These are phyloP conservation scores for Spodoptera frugiperda DNA, from an alignment of 1,140 invertebrate genomes.

Conservation along the genomic window DNA sequence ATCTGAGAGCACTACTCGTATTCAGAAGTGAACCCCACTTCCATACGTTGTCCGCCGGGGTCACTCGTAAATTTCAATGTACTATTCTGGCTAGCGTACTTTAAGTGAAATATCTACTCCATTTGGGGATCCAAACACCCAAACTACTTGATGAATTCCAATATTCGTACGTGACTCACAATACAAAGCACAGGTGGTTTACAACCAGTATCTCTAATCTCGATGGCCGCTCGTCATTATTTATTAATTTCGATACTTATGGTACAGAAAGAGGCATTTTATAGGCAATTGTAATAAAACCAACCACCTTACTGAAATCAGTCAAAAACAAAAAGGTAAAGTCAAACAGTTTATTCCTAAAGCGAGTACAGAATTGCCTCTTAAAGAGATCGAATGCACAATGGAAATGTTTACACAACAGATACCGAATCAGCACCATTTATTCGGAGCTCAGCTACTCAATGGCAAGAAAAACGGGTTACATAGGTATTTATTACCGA, in stretches of 20 bases:
- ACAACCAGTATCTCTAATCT: constrained; percentile 14
- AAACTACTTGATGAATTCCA: constrained; percentile 69
- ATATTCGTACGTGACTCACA: constrained; percentile 58
- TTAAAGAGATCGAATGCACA: neutral
- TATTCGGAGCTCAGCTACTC: constrained; percentile 31
- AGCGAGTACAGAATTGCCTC: too few relatives aligned
- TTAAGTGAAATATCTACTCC: constrained; percentile 73
- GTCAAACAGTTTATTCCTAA: too few relatives aligned
- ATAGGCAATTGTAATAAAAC: too few relatives aligned
- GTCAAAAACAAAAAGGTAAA: too few relatives aligned
- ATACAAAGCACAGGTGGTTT: constrained; percentile 26
- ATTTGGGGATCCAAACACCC: constrained; percentile 69
- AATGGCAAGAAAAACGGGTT: constrained; percentile 36
- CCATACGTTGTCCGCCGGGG: constrained; percentile 64
- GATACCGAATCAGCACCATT: constrained; percentile 29
- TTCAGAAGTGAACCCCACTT: constrained; percentile 59
- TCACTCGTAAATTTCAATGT: constrained; percentile 74
- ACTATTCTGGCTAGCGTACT: constrained; percentile 69
- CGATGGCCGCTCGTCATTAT: constrained; percentile 1
- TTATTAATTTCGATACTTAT: constrained; percentile 19
- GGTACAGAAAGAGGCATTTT: neutral
- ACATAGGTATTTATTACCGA: constrained; percentile 44
- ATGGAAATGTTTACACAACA: constrained; percentile 27
- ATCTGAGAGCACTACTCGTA: constrained; percentile 59
- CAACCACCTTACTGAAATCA: neutral